phyloP scores from a whole-genome alignment of 2,888 invertebrate species.

The Cryptocheilus praepositus region DNA sequence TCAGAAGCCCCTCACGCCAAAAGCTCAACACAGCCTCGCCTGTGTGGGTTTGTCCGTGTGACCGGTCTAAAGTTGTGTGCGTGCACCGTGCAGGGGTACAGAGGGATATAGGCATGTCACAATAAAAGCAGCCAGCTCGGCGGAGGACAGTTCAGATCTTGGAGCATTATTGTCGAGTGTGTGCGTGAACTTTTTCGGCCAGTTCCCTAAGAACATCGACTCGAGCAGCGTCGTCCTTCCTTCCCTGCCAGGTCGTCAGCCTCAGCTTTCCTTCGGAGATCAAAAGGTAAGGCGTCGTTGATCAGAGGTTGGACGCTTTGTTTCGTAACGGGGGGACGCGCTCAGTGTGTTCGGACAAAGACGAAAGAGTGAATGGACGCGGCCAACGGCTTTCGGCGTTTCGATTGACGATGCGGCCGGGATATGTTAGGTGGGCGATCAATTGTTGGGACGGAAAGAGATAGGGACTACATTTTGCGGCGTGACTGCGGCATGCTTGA shows the following conservation, averaged over 20 bases:
- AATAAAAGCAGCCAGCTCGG: constrained; percentile 63
- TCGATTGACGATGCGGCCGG: too few species aligned
- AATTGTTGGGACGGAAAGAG: too few species aligned
- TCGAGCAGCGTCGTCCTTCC: constrained; percentile 24
- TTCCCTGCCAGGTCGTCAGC: background rate
- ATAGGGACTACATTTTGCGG: constrained; percentile 15
- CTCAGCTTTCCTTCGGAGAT: background rate
- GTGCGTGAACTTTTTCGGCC: constrained; percentile 27
- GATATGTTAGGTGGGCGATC: too few species aligned
- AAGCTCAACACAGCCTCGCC: background rate
- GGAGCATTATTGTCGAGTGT: constrained; percentile 41
- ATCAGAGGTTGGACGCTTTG: background rate
- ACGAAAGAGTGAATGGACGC: background rate
- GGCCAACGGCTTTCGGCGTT: background rate
- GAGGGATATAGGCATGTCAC: constrained; percentile 44
- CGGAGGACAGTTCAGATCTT: constrained; percentile 53
- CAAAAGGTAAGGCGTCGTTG: background rate
- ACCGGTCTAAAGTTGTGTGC: constrained; percentile 35
- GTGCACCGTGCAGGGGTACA: constrained; percentile 33
- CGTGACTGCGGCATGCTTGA: constrained; percentile 35
- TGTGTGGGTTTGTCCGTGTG: constrained; percentile 14
- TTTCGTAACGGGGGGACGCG: background rate
- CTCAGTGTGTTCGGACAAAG: background rate
- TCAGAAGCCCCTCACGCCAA: constrained; percentile 9
- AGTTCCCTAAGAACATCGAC: constrained; percentile 13